phyloP scores from a whole-genome alignment of 2,113 vertebrate species.

The Petroica traversi region DNA sequence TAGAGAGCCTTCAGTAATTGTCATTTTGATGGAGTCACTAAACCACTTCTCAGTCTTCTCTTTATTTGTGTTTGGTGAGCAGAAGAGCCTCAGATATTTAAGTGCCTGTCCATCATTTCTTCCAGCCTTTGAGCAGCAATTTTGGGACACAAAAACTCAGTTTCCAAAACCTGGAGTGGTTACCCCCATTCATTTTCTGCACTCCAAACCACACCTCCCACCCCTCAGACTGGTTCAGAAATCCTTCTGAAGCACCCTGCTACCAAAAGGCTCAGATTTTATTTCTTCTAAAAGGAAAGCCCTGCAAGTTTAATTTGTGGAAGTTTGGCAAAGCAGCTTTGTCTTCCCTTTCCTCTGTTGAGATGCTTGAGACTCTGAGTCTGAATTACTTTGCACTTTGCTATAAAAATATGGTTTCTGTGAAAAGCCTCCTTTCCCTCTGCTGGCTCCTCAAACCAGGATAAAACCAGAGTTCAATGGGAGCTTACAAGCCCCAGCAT shows the following conservation, averaged over 20 bases:
- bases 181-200: not conserved
- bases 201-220: not conserved
- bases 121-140: not conserved
- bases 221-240: not conserved
- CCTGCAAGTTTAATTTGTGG: not conserved
- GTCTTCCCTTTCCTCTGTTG: not conserved
- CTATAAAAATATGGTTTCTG: not conserved
- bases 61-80: not conserved
- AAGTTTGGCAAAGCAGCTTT: not conserved
- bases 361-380: not conserved
- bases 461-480: constrained; percentile 1
- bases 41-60: not conserved
- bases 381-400: not conserved
- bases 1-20: not conserved
- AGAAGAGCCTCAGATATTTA: not conserved
- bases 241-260: not conserved
- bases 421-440: not conserved
- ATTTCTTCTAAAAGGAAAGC: not conserved
- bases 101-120: not conserved
- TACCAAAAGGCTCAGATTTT: not conserved
- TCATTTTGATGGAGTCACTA: not conserved
- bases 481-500: not conserved
- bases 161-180: not conserved
- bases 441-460: not conserved
- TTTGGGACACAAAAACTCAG: not conserved